Conservation (phyloP, 2,888 invertebrate genomes). For the Drosophila leonis region DNA sequence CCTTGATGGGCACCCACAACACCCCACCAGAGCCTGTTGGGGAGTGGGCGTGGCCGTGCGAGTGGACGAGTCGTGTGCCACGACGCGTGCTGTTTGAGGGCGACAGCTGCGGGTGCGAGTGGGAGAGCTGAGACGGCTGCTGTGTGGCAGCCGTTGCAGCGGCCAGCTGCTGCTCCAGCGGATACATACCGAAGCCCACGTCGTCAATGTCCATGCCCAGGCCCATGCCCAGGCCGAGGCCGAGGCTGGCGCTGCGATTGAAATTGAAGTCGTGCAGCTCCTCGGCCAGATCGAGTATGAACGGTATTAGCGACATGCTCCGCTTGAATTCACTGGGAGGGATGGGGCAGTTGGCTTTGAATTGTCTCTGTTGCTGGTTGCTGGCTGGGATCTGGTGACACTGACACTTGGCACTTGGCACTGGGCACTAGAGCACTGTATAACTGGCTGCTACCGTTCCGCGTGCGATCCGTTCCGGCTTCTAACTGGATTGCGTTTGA, state of each 20-base stretch:
- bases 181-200: conserved; percentile 83
- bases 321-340: conserved; percentile 16
- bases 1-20: conserved; percentile 71
- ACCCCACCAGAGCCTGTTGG: conserved; percentile 34
- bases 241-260: conserved; percentile 52
- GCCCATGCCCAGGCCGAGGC: conserved; percentile 39
- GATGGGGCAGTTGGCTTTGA: not conserved
- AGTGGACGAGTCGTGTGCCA: conserved; percentile 40
- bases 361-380: conserved; percentile 7
- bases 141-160: conserved; percentile 52
- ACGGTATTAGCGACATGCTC: conserved; percentile 81
- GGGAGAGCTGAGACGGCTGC: conserved; percentile 23
- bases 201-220: conserved; percentile 75
- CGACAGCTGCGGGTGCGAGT: conserved; percentile 56
- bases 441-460: conserved; percentile 31
- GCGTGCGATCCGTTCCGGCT: conserved; percentile 70
- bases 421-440: conserved; percentile 28
- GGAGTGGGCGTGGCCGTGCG: conserved; percentile 44
- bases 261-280: conserved; percentile 72
- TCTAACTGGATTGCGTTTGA: conserved; percentile 76
- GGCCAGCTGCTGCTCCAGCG: conserved; percentile 74
- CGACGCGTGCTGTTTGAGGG: conserved; percentile 45
- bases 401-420: conserved; percentile 25
- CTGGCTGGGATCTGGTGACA: conserved; percentile 27
- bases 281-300: conserved; percentile 79